Base-by-base conservation (phyloP, 1,140 invertebrate species). In the Brachionus paranguensis region DNA sequence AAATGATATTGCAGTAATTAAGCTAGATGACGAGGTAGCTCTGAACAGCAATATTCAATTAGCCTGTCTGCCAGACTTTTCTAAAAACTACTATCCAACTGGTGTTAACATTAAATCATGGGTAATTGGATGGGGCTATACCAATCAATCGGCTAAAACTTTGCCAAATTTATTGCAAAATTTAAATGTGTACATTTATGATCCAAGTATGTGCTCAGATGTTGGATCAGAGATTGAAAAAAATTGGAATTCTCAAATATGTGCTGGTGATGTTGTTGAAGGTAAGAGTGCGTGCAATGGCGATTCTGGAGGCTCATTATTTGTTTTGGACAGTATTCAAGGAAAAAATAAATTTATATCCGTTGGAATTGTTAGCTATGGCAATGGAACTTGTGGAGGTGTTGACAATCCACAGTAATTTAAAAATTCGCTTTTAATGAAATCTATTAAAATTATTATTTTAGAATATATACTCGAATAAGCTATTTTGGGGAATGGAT, bases 241-340 rank as follows among this genome's bases (percentile, higher is more conserved):
- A 60, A 70, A 68, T 53, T 70, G 60, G 64, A 55, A 37, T 53
- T 64, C 41, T 27, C 81, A 83, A 33, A 70, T 83, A 27, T 83
- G 81, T 55, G 60, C 37, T 17, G 81, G 81, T 24, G 41, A 83
- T 10, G 3, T 83, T 3, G 14, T 20, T 45, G 81, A 41, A 33
- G 81, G 37, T 4, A 37, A 60, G 7, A 43, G 50, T 41, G 27
- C 81, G 7, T 83, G 81, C 37, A 24, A 70, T 64, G 81, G 81
- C 27, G 81, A 83, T 41, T 68, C 60, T 20, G 81, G 81, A 11
- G 17, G 17, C 10, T n/a, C 47, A 70, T 14, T 83, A 70, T 83
- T 55, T 50, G 37, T 83, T 29, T 11, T 27, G 24, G 78, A 81
- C 11, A 41, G 11, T n/a, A 33, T 81, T 14, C 12, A 68, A 14